Evolutionary conservation across 2,888 invertebrate species (phyloP).

Genomic region (Agonopterix alstromeriana): DNA sequence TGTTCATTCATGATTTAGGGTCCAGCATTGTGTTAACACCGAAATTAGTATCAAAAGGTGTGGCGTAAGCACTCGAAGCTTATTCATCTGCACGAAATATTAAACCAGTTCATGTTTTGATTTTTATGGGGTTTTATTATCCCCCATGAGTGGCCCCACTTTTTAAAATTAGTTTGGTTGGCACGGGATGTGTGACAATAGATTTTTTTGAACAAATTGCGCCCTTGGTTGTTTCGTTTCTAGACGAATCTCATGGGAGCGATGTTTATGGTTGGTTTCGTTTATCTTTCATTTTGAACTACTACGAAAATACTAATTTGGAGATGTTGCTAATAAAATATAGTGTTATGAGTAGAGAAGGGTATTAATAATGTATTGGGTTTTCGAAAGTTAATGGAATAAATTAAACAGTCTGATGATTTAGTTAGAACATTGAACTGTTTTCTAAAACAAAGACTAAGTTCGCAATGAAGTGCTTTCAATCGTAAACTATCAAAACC

Average conservation of each 20-base stretch:
- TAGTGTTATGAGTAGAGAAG: too few species aligned
- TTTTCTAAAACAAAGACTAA: too few species aligned
- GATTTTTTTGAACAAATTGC: conserved; percentile 9
- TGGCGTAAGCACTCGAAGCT: conserved; percentile 51
- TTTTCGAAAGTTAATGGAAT: too few species aligned
- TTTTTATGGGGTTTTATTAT: conserved; percentile 44
- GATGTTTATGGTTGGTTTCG: neutral
- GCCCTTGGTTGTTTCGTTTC: neutral
- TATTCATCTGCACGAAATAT: conserved; percentile 58
- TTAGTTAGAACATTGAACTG: too few species aligned
- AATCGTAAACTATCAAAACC: conserved; percentile 22
- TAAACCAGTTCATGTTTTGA: conserved; percentile 49
- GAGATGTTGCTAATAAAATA: too few species aligned
- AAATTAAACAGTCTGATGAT: too few species aligned
- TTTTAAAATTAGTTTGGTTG: conserved; percentile 18
- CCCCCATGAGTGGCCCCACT: conserved; percentile 42
- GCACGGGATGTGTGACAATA: conserved; percentile 26
- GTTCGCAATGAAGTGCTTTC: too few species aligned
- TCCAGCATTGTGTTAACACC: conserved; percentile 54
- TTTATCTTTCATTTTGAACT: neutral
- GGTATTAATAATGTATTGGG: too few species aligned
- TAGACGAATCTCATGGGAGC: conserved; percentile 5
- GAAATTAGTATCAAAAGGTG: conserved; percentile 72
- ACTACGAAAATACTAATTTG: too few species aligned
- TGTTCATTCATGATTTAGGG: conserved; percentile 67